phyloP scores from a whole-genome alignment of 2,797 vertebrate species.

The Rhinophrynus dorsalis region DNA sequence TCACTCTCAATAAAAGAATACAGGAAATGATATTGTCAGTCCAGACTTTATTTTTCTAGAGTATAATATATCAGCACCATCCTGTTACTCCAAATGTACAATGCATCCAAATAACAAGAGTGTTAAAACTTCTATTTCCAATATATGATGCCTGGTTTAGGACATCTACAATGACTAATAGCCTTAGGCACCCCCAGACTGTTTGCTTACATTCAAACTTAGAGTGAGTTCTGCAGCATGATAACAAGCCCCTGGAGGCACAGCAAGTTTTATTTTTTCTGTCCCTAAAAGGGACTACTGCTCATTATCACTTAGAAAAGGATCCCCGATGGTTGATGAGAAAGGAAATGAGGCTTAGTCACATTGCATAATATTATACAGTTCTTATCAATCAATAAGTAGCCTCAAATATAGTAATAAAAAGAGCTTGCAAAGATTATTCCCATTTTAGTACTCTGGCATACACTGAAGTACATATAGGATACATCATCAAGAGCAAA shows the following conservation, averaged over 20 bases:
- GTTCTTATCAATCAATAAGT: constrained; percentile 44
- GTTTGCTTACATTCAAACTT: constrained; percentile 49
- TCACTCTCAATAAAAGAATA: background rate
- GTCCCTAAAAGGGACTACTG: constrained; percentile 38
- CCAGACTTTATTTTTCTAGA: background rate
- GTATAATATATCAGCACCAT: constrained; percentile 13
- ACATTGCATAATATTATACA: constrained; percentile 47
- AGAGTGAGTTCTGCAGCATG: constrained; percentile 42
- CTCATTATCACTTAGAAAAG: constrained; percentile 50
- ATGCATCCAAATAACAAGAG: constrained; percentile 21
- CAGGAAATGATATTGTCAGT: constrained; percentile 3
- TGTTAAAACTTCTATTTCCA: constrained; percentile 25
- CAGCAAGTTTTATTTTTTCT: constrained; percentile 38
- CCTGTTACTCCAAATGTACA: constrained; percentile 6
- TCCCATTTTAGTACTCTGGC: background rate
- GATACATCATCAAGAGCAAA: no score
- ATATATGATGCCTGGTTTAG: constrained; percentile 23
- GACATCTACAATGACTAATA: constrained; percentile 45
- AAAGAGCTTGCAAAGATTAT: constrained; percentile 11
- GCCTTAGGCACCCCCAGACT: constrained; percentile 45
- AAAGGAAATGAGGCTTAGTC: constrained; percentile 44
- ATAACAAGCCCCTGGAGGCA: constrained; percentile 49
- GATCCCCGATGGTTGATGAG: constrained; percentile 40
- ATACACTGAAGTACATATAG: background rate
- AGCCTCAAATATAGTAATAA: constrained; percentile 23